Percentiles rank a stretch among this genome's conserved stretches.
phyloP scores from a whole-genome alignment of 2,797 vertebrate genomes.

The Uromys caudimaculatus region DNA sequence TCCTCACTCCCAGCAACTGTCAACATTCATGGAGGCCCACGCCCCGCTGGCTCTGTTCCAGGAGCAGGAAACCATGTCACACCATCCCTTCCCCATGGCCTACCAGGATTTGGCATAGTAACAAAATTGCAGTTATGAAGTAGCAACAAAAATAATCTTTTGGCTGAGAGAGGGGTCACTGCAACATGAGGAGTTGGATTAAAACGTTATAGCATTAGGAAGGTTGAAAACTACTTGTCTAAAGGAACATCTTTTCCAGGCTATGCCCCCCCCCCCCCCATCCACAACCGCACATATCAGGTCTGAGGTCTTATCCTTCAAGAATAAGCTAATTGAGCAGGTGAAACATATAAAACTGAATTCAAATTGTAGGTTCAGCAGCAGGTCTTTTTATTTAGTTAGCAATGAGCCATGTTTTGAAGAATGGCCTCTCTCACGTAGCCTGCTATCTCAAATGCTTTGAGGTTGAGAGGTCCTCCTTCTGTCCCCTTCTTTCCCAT shows the following conservation, averaged over 20 bases:
- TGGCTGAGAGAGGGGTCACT: not conserved
- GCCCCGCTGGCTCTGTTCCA: not conserved
- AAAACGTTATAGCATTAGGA: not conserved
- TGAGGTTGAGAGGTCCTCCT: slow-evolving; percentile 77
- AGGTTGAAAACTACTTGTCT: not conserved
- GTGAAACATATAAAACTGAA: slow-evolving; percentile 46
- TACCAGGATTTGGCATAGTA: not conserved
- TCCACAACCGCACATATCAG: not conserved
- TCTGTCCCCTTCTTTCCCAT: slow-evolving; percentile 76
- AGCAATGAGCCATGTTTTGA: slow-evolving; percentile 40
- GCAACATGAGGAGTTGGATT: not conserved
- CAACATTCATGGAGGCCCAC: not conserved
- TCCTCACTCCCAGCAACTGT: not conserved
- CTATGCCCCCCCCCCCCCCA: rapidly evolving
- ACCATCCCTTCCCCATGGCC: not conserved
- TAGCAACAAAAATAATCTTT: not conserved
- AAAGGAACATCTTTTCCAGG: not conserved
- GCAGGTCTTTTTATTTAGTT: slow-evolving; percentile 67
- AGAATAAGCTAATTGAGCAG: not conserved
- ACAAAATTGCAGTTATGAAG: not conserved
- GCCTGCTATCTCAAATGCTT: slow-evolving; percentile 76
- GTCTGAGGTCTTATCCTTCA: not conserved
- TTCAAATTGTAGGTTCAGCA: slow-evolving; percentile 51
- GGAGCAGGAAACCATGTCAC: not conserved
- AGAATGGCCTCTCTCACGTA: slow-evolving; percentile 66